These are phyloP conservation scores for Pachyramphus minor DNA, from an alignment of 2,113 vertebrate genomes.

Conservation along the genomic window DNA sequence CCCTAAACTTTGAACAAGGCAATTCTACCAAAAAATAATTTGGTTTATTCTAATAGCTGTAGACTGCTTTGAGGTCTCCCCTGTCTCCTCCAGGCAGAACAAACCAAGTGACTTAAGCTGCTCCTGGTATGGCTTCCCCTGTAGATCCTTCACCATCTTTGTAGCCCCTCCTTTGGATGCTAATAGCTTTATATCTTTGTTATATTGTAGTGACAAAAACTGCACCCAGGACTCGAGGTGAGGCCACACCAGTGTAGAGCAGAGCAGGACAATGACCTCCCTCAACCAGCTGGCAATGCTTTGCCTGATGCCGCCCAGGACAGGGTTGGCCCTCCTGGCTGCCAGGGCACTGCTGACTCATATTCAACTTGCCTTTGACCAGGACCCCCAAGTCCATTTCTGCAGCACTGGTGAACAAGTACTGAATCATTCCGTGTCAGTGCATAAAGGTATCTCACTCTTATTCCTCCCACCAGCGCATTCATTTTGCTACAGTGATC, in stretches of 20 bases:
- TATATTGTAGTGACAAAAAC: not conserved
- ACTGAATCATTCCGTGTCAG: accelerated
- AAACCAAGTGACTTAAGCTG: not conserved
- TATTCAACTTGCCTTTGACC: accelerated
- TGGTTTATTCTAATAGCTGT: not conserved
- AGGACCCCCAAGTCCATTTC: not conserved
- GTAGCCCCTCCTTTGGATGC: not conserved
- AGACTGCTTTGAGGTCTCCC: not conserved
- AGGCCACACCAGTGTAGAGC: accelerated
- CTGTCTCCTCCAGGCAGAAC: not conserved
- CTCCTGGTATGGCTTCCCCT: not conserved
- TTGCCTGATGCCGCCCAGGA: not conserved
- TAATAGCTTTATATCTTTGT: not conserved
- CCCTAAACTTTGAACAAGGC: not conserved
- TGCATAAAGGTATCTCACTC: accelerated
- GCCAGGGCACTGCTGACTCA: not conserved
- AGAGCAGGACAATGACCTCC: not conserved
- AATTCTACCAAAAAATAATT: not conserved
- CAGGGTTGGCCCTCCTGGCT: accelerated
- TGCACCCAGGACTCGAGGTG: not conserved
- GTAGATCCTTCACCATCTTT: not conserved
- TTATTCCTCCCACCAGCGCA: accelerated
- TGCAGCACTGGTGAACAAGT: too few relatives aligned
- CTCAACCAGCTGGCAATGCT: not conserved
- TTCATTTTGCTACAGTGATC: not conserved